These are phyloP conservation scores for Cephus rjabovi DNA, from an alignment of 2,888 invertebrate genomes.

Conservation along the genomic window DNA sequence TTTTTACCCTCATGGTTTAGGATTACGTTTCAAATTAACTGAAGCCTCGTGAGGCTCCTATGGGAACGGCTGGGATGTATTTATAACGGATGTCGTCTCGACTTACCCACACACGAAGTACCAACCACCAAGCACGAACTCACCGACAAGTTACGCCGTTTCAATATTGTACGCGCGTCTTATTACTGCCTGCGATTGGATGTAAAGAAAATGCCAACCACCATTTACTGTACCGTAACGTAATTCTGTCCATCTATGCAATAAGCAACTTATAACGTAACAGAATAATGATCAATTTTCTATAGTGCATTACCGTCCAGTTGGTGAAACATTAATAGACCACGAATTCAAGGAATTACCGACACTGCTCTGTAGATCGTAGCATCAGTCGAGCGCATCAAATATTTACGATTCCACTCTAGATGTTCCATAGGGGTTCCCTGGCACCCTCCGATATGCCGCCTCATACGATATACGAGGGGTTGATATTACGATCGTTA, in stretches of 20 bases:
- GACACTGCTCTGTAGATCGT: not conserved
- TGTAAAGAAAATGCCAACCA: not conserved
- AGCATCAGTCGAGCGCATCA: not conserved
- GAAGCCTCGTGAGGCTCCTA: slow-evolving; percentile 13
- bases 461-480: not conserved
- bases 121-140: not conserved
- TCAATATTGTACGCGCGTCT: not conserved
- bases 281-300: not conserved
- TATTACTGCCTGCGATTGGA: not conserved
- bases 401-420: not conserved
- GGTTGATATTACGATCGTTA: not conserved
- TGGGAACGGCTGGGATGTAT: slow-evolving; percentile 5
- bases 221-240: not conserved
- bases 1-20: slow-evolving; percentile 8
- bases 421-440: not conserved
- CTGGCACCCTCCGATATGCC: not conserved
- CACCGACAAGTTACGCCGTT: not conserved
- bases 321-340: not conserved
- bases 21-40: slow-evolving; percentile 19
- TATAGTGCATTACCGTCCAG: not conserved
- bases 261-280: not conserved
- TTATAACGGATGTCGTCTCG: slow-evolving; percentile 13
- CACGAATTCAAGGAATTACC: not conserved
- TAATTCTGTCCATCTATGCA: not conserved
- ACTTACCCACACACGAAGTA: slow-evolving; percentile 7